These are phyloP conservation scores for Coregonus ussuriensis DNA, from an alignment of 2,797 vertebrate species.

Conservation along the genomic window DNA sequence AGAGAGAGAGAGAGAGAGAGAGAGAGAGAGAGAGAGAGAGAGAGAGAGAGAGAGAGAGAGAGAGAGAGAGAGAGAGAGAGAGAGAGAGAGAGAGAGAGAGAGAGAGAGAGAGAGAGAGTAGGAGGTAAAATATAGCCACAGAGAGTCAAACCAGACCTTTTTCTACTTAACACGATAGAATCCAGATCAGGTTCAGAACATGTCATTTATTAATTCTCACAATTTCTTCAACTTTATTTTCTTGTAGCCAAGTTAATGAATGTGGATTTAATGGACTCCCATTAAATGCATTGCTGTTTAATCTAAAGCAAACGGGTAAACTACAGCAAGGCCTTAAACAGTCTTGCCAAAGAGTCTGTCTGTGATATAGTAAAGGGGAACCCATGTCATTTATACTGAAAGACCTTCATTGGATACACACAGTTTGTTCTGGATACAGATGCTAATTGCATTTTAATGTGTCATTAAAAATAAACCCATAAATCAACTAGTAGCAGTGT, in stretches of 20 bases:
- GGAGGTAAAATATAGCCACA: background rate
- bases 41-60: no score
- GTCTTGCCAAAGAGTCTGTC: slow-evolving; percentile 42
- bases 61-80: no score
- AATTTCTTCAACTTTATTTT: slow-evolving; percentile 10
- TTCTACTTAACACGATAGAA: slow-evolving; percentile 7
- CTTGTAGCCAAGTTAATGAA: slow-evolving; percentile 51
- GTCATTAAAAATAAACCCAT: slow-evolving; percentile 79
- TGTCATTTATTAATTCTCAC: slow-evolving; percentile 15
- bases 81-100: no score
- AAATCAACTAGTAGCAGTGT: slow-evolving; percentile 75
- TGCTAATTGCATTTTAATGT: slow-evolving; percentile 83
- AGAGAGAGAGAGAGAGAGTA: no score
- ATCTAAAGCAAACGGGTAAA: slow-evolving; percentile 49
- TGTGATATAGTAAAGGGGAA: slow-evolving; percentile 45
- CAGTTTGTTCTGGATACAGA: slow-evolving; percentile 77
- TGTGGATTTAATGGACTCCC: slow-evolving; percentile 54
- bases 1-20: no score
- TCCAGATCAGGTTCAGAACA: background rate
- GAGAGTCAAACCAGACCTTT: slow-evolving; percentile 29
- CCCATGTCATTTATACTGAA: slow-evolving; percentile 58
- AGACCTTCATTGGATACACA: slow-evolving; percentile 69
- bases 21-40: no score
- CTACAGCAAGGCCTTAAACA: slow-evolving; percentile 28
- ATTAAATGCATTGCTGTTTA: slow-evolving; percentile 55